Evolutionary conservation across 1,140 invertebrate species (phyloP).

Genomic region (Tetragnatha versicolor): DNA sequence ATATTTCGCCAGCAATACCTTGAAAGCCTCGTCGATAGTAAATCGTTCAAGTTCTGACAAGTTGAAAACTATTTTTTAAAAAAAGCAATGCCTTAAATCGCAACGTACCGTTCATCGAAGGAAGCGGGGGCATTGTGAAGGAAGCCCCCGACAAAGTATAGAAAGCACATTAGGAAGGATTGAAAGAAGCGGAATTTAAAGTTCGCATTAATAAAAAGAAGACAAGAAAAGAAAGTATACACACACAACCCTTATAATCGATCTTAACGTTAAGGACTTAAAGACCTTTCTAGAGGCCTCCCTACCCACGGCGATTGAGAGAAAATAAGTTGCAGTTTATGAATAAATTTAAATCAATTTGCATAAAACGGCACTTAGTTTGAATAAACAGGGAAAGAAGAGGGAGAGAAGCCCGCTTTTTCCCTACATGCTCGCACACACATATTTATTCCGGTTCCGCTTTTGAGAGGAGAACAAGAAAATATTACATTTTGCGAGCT

Average conservation of each 20-base stretch:
- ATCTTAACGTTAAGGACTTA: constrained; percentile 47
- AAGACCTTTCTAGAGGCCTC: constrained; percentile 33
- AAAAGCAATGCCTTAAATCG: too few species aligned
- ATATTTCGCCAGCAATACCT: too few species aligned
- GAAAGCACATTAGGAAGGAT: too few species aligned
- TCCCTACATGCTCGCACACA: neutral
- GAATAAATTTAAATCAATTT: constrained; percentile 55
- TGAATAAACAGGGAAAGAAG: constrained; percentile 34
- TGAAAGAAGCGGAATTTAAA: neutral
- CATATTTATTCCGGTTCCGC: constrained; percentile 1
- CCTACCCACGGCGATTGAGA: constrained; percentile 26
- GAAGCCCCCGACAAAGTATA: neutral
- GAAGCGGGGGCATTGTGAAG: too few species aligned
- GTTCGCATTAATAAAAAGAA: constrained; percentile 8
- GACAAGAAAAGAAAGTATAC: constrained; percentile 12
- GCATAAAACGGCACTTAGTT: constrained; percentile 48
- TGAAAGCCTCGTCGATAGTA: too few species aligned
- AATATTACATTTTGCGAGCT: constrained; percentile 44
- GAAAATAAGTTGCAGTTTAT: constrained; percentile 28
- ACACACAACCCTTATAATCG: constrained; percentile 8
- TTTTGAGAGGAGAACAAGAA: constrained; percentile 22
- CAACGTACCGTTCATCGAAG: too few species aligned
- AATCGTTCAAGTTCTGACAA: too few species aligned
- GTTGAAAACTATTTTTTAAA: too few species aligned
- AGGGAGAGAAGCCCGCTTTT: neutral